phyloP scores from a whole-genome alignment of 2,797 vertebrate genomes.

The Cirrhinus molitorella region DNA sequence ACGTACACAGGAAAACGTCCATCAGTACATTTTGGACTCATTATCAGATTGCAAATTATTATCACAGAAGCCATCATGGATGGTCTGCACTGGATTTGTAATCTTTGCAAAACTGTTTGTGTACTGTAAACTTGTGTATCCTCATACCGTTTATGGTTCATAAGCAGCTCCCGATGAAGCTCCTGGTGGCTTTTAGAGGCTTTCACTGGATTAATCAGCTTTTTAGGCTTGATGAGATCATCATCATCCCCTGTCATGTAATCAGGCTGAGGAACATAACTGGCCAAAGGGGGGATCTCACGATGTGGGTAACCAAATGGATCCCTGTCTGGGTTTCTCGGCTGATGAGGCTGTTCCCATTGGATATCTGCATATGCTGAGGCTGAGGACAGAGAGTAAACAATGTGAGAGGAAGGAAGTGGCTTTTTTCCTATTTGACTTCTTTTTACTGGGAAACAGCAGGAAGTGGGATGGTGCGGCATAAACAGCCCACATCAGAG shows the following conservation, averaged over 20 bases:
- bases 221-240: conserved; percentile 96
- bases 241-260: conserved; percentile 86
- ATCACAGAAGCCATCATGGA: neutral
- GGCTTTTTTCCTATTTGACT: neutral
- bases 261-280: conserved; percentile 83
- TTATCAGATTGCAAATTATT: neutral
- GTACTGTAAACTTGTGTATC: neutral
- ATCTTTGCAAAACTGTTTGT: neutral
- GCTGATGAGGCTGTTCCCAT: conserved; percentile 72
- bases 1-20: neutral
- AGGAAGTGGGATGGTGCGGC: neutral
- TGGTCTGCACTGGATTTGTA: neutral
- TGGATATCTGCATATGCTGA: conserved; percentile 89
- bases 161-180: conserved; percentile 92
- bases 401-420: conserved; percentile 33
- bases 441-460: conserved; percentile 11
- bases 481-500: conserved; percentile 8
- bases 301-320: conserved; percentile 57
- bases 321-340: conserved; percentile 54
- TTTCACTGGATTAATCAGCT: conserved; percentile 93
- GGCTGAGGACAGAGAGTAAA: conserved; percentile 71
- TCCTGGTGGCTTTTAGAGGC: conserved; percentile 94
- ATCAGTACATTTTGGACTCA: neutral
- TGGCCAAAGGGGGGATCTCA: conserved; percentile 71
- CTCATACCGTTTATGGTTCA: conserved; percentile 88